Evolutionary conservation across 2,113 vertebrate genomes (phyloP).

Genomic region (Poeciliopsis prolifica): DNA sequence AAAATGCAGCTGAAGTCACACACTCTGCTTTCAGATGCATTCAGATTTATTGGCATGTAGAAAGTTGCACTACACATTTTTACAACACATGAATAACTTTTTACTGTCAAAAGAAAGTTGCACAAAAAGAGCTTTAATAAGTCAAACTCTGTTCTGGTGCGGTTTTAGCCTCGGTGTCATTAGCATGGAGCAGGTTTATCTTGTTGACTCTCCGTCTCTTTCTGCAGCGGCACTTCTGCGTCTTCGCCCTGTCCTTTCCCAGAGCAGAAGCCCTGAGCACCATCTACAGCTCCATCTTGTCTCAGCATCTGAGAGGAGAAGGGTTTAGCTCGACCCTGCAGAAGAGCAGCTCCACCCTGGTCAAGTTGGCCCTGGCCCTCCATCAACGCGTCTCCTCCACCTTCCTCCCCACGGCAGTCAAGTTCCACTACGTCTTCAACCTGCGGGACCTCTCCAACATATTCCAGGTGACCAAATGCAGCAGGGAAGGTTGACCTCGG

Average conservation of each 20-base stretch:
- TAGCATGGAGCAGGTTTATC: neutral
- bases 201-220: constrained; percentile 1
- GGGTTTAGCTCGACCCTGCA: constrained; percentile 81
- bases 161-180: constrained; percentile 16
- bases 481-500: neutral
- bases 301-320: constrained; percentile 81
- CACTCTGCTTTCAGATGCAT: neutral
- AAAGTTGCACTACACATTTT: neutral
- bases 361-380: constrained; percentile 85
- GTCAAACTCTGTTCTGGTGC: neutral
- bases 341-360: constrained; percentile 79
- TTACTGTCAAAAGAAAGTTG: neutral
- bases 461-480: constrained; percentile 85
- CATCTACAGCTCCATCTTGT: constrained; percentile 91
- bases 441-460: constrained; percentile 94
- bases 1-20: constrained; percentile 3
- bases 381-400: constrained; percentile 85
- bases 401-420: constrained; percentile 92
- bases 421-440: constrained; percentile 98
- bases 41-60: neutral
- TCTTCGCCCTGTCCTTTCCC: constrained; percentile 89
- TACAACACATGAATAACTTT: neutral
- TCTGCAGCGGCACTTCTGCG: constrained; percentile 90
- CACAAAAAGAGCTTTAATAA: neutral
- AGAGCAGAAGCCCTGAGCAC: constrained; percentile 86